These are phyloP conservation scores for Apostichopus parvimensis DNA, from an alignment of 35 echinoderm and acorn worm species.

Conservation along the genomic window DNA sequence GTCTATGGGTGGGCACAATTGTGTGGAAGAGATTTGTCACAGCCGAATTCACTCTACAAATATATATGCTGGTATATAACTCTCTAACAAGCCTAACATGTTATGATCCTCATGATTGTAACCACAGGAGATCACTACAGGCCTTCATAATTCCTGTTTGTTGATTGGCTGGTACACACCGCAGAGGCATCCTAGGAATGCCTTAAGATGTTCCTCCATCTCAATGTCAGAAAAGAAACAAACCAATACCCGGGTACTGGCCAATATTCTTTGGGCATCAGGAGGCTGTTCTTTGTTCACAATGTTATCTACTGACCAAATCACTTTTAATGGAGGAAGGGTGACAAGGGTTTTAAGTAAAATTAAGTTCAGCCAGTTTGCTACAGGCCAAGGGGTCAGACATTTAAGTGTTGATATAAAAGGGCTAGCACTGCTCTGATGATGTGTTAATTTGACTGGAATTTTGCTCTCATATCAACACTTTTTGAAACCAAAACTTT, in stretches of 20 bases:
- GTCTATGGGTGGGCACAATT: constrained; percentile 27
- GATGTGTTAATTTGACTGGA: neutral
- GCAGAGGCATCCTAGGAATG: constrained; percentile 34
- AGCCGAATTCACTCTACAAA: neutral
- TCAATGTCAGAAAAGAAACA: neutral
- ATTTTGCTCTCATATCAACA: neutral
- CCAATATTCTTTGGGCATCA: neutral
- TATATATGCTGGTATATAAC: constrained; percentile 24
- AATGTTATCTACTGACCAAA: neutral
- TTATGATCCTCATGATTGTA: neutral
- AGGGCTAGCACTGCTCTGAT: neutral
- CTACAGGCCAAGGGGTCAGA: neutral
- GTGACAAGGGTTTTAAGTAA: too few species aligned
- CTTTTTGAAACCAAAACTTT: neutral
- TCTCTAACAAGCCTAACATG: neutral
- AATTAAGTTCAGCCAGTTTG: neutral
- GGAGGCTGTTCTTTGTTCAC: neutral
- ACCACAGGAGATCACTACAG: constrained; percentile 15
- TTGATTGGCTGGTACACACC: constrained; percentile 1
- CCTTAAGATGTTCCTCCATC: neutral
- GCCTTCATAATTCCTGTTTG: neutral
- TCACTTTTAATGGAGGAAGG: neutral
- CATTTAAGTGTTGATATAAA: neutral
- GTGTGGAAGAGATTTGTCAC: constrained; percentile 25
- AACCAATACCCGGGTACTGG: neutral